Percentiles rank a stretch among this genome's conserved stretches.
phyloP scores from a whole-genome alignment of 2,888 invertebrate species.

The Odontocerum albicorne region DNA sequence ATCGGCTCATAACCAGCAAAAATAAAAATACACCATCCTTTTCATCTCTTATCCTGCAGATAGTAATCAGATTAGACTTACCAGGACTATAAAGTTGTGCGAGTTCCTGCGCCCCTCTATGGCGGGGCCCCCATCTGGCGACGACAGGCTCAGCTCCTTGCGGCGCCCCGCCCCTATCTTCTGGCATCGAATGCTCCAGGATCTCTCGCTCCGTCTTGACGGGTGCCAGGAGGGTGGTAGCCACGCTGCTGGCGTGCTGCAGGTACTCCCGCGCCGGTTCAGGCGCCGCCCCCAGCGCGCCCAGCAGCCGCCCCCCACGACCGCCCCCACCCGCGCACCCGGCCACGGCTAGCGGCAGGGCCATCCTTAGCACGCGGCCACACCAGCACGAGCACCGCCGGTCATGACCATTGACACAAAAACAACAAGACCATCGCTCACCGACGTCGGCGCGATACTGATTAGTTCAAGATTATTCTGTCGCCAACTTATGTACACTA shows the following conservation, averaged over 20 bases:
- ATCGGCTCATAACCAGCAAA: no score
- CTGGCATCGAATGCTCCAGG: conserved; percentile 87
- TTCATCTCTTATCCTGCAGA: no score
- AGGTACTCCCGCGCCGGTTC: conserved; percentile 46
- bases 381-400: no score
- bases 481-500: no score
- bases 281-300: conserved; percentile 40
- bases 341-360: conserved; percentile 26
- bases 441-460: conserved; percentile 21
- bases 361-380: conserved; percentile 21
- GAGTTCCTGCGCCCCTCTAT: conserved; percentile 91
- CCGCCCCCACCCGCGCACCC: no score
- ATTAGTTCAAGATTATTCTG: no score
- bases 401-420: conserved; percentile 14
- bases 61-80: no score
- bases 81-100: conserved; percentile 92
- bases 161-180: conserved; percentile 95
- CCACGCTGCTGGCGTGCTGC: conserved; percentile 59
- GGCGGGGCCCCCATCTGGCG: conserved; percentile 90
- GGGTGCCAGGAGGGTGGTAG: conserved; percentile 61
- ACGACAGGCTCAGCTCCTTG: conserved; percentile 60
- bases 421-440: conserved; percentile 19
- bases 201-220: conserved; percentile 79
- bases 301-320: no score
- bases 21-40: no score